Evolutionary conservation across 2,797 vertebrate genomes (phyloP).

Genomic region (Rhabdophis nuchalis): DNA sequence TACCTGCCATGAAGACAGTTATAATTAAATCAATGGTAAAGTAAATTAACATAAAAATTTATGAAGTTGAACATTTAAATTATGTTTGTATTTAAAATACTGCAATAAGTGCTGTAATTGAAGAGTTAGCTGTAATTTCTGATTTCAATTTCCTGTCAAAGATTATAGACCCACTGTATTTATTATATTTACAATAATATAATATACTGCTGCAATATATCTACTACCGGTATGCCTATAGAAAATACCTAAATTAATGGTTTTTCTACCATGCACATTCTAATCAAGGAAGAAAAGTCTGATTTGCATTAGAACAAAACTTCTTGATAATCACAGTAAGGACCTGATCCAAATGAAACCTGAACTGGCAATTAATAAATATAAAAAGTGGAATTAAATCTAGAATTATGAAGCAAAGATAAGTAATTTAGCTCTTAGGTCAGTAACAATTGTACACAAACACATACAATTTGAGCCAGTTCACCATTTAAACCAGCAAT

Average conservation of each 20-base stretch:
- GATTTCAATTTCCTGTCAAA: conserved; percentile 36
- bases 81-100: background rate
- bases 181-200: conserved; percentile 25
- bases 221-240: no score
- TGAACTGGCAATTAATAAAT: background rate
- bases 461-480: no score
- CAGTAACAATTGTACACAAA: background rate
- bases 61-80: background rate
- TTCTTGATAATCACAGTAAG: background rate
- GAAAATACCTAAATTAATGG: background rate
- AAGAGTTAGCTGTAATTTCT: conserved; percentile 31
- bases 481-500: background rate
- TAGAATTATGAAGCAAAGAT: background rate
- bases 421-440: background rate
- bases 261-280: background rate
- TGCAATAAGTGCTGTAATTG: background rate
- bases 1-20: background rate
- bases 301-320: background rate
- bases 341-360: background rate
- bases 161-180: conserved; percentile 40
- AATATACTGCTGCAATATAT: background rate
- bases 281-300: background rate
- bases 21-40: background rate
- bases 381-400: background rate
- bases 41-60: background rate